Conservation (phyloP, 2,797 vertebrate genomes). For the Scarus forsteni region DNA sequence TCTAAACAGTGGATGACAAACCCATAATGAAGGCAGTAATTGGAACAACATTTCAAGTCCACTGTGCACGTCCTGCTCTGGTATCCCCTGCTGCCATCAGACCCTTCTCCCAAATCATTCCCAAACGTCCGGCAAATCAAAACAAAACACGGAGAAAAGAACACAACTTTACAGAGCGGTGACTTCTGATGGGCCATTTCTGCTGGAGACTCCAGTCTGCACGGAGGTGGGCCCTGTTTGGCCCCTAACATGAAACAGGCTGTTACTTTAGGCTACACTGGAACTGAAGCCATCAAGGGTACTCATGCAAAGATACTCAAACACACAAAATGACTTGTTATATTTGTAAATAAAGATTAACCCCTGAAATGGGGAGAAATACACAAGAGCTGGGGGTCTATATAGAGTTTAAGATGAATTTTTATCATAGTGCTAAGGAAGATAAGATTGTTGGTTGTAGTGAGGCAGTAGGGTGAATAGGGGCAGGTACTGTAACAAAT, state of each 20-base stretch:
- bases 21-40: conserved; percentile 85
- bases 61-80: conserved; percentile 66
- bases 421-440: too few relatives aligned
- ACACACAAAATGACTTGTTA: conserved; percentile 44
- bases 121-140: conserved; percentile 85
- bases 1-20: conserved; percentile 79
- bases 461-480: too few relatives aligned
- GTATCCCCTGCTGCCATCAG: conserved; percentile 78
- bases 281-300: conserved; percentile 34
- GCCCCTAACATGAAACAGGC: conserved; percentile 75
- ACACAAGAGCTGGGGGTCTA: conserved; percentile 2
- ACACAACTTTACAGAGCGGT: conserved; percentile 78
- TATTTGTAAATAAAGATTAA: conserved; percentile 47
- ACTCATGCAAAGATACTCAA: conserved; percentile 42
- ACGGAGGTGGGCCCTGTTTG: conserved; percentile 56
- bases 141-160: conserved; percentile 78
- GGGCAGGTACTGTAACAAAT: too few relatives aligned
- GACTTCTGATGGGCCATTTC: conserved; percentile 81
- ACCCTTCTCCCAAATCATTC: conserved; percentile 83
- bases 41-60: conserved; percentile 85
- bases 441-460: too few relatives aligned
- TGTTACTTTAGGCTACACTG: conserved; percentile 59
- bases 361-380: not conserved
- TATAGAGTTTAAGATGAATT: too few relatives aligned
- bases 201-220: conserved; percentile 73